Evolutionary conservation across 2,797 vertebrate genomes (phyloP), one percentile per base, ranked within the genome.

Genomic region (Spea hammondii): DNA sequence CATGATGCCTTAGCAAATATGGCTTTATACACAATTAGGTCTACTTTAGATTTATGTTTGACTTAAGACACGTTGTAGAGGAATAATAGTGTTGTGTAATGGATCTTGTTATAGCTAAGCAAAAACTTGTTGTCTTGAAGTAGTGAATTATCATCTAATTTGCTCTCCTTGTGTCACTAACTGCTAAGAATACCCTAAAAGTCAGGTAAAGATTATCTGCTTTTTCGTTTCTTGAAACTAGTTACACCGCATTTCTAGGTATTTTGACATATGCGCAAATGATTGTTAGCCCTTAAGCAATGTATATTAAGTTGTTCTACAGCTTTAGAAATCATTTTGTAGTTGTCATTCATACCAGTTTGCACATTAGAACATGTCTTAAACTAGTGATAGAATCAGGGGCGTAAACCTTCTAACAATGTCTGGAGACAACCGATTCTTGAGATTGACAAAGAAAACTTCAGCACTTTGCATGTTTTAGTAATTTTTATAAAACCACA

Each of bases 191-290:
- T 13, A 51, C 48, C 54, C 50, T 32, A 48, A 67, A 50, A 68
- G 44, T 68, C 47, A 6, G 47, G 44, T 67, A 14, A 49, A 47
- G 4, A 70, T 32, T n/a, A 32, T 55, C 53, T 59, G 14, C n/a
- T 64, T 74, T 73, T 62, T 47, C 13, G 44, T 14, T 67, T 67
- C 59, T 70, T 71, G 6, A 73, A 72, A 77, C 79, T 47, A 60
- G 79, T 77, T 72, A 10, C 66, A 53, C 70, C 72, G 74, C 79
- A 81, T 81, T 77, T 76, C 10, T 77, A 4, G 67, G 64, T 46
- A 47, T 77, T 68, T 59, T 77, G 74, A 77, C 70, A 17, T 71
- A 65, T 66, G 69, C 72, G n/a, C 73, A 60, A 77, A 77, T 76
- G 69, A 77, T 73, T 72, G 68, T 48, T 67, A 17, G 64, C 69